These are phyloP conservation scores for Umimayanthus chanpuru DNA, from an alignment of 92 coral and sea anemone species.

Conservation along the genomic window DNA sequence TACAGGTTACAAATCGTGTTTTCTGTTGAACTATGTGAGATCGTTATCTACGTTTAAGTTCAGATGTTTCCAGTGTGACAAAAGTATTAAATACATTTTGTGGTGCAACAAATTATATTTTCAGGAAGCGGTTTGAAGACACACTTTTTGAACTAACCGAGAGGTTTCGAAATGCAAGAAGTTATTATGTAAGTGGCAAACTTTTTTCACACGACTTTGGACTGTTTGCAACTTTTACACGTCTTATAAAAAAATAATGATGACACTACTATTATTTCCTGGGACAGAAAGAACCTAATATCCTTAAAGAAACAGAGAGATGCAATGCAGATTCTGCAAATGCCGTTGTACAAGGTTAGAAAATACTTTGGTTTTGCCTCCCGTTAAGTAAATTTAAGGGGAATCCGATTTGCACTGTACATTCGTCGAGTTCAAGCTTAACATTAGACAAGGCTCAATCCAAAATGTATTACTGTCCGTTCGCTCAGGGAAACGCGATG, in stretches of 20 bases:
- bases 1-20: too few species aligned
- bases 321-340: conserved; percentile 62
- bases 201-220: background rate
- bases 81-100: too few species aligned
- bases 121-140: conserved; percentile 62
- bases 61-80: background rate
- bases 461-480: too few species aligned
- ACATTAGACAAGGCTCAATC: too few species aligned
- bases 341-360: conserved; percentile 58
- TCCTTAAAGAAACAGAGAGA: conserved; percentile 64
- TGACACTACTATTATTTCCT: background rate
- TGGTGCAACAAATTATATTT: background rate
- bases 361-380: background rate
- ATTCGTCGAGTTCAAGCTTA: background rate
- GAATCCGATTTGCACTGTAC: background rate
- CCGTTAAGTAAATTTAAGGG: too few species aligned
- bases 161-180: conserved; percentile 66
- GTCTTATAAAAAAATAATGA: background rate
- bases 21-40: too few species aligned
- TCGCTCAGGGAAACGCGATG: background rate
- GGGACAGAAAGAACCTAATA: conserved; percentile 59
- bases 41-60: background rate
- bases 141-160: conserved; percentile 66
- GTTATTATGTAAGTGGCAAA: conserved; percentile 69
- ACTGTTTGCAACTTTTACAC: background rate